phyloP scores from a whole-genome alignment of 2,888 invertebrate genomes.

The Sinohyriopsis cumingii region DNA sequence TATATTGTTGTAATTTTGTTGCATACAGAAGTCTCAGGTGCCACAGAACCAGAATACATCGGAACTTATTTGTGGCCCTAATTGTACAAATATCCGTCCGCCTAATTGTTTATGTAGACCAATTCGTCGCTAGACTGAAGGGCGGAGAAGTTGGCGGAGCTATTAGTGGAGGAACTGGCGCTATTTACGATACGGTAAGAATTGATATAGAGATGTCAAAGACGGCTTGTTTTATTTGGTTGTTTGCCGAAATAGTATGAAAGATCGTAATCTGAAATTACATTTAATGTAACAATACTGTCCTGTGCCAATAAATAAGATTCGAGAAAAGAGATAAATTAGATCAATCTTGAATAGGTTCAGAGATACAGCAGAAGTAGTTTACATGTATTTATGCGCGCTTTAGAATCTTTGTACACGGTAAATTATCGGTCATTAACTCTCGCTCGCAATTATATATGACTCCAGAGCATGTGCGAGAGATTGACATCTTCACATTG shows the following conservation, averaged over 20 bases:
- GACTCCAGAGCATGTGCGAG: too few species aligned
- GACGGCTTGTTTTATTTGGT: neutral
- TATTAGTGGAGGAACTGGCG: conserved; percentile 63
- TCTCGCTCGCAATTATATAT: too few species aligned
- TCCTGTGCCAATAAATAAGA: too few species aligned
- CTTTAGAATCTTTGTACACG: too few species aligned
- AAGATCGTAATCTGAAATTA: too few species aligned
- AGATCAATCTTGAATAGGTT: too few species aligned
- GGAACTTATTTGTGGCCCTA: conserved; percentile 88
- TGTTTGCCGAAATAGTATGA: neutral
- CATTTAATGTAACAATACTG: too few species aligned
- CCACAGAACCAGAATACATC: conserved; percentile 88
- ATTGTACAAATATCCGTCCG: conserved; percentile 74
- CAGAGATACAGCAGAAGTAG: too few species aligned
- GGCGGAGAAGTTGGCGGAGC: conserved; percentile 77
- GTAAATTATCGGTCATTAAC: too few species aligned
- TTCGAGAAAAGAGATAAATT: too few species aligned
- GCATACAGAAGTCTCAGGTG: conserved; percentile 82
- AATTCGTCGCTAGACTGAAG: conserved; percentile 65
- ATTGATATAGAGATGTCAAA: neutral
- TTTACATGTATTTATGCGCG: too few species aligned
- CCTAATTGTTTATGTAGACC: conserved; percentile 73
- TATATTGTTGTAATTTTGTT: neutral
- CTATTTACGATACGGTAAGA: conserved; percentile 72
- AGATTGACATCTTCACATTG: too few species aligned